Conservation (phyloP, 2,113 vertebrate species). For the Tachysurus vachellii region DNA sequence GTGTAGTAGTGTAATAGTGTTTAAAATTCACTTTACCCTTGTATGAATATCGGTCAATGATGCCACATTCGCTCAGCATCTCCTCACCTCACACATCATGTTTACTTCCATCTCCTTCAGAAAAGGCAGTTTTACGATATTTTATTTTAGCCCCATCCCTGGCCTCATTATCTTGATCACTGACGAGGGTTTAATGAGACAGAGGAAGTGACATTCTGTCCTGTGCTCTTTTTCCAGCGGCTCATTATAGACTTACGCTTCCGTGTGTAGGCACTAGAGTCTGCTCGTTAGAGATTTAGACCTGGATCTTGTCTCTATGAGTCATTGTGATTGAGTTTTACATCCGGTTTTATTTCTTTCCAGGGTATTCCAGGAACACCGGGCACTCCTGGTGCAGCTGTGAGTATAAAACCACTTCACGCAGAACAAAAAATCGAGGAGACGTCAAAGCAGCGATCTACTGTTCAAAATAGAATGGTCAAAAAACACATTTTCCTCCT, state of each 20-base stretch:
- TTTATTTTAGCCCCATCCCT: background rate
- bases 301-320: constrained; percentile 7
- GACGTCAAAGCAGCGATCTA: background rate
- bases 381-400: constrained; percentile 68
- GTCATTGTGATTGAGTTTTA: background rate
- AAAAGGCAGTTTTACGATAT: background rate
- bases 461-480: background rate
- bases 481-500: background rate
- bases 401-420: constrained; percentile 60
- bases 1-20: too few species aligned
- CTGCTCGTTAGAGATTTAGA: constrained; percentile 12
- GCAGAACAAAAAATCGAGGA: background rate
- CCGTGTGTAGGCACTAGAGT: background rate
- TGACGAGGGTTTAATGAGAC: constrained; percentile 6
- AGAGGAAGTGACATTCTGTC: background rate
- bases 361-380: constrained; percentile 76
- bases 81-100: background rate
- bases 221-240: background rate
- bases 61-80: background rate
- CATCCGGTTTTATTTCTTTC: constrained; percentile 21
- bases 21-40: background rate
- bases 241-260: background rate
- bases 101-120: background rate
- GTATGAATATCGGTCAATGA: background rate
- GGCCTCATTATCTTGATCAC: constrained; percentile 12